These are phyloP conservation scores for Parelbella ahira DNA, from an alignment of 2,888 invertebrate species.

Conservation along the genomic window DNA sequence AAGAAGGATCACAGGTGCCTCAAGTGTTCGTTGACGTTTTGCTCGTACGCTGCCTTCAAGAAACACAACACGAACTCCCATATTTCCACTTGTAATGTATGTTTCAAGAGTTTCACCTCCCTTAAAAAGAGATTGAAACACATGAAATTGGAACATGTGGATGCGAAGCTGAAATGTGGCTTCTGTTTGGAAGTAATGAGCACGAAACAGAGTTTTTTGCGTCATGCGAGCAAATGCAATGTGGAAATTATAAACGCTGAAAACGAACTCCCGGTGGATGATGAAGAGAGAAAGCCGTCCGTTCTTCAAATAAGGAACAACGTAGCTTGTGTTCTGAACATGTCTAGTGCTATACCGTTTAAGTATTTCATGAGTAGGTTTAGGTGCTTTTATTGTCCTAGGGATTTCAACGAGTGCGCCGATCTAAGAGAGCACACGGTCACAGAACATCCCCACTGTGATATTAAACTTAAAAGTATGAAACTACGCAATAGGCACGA, in stretches of 20 bases:
- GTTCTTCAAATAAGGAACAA: constrained; percentile 49
- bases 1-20: constrained; percentile 46
- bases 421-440: constrained; percentile 54
- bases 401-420: constrained; percentile 54
- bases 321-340: constrained; percentile 56
- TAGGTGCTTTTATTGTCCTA: constrained; percentile 63
- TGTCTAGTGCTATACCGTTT: constrained; percentile 62
- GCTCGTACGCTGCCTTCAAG: constrained; percentile 40
- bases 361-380: constrained; percentile 59
- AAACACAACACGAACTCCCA: constrained; percentile 52
- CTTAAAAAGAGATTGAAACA: constrained; percentile 49
- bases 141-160: constrained; percentile 51
- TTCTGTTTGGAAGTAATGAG: constrained; percentile 50
- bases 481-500: constrained; percentile 51
- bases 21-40: constrained; percentile 46
- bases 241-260: constrained; percentile 10
- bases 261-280: constrained; percentile 30
- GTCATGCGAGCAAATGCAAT: constrained; percentile 44
- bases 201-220: constrained; percentile 52
- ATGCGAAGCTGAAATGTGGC: constrained; percentile 45
- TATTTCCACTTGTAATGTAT: constrained; percentile 54
- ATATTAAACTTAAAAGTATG: constrained; percentile 52
- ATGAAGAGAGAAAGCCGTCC: constrained; percentile 38
- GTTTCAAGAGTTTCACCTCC: constrained; percentile 51
- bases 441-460: constrained; percentile 54